Conservation (phyloP, 2,888 invertebrate species). For the Dysmachus trigonus region DNA sequence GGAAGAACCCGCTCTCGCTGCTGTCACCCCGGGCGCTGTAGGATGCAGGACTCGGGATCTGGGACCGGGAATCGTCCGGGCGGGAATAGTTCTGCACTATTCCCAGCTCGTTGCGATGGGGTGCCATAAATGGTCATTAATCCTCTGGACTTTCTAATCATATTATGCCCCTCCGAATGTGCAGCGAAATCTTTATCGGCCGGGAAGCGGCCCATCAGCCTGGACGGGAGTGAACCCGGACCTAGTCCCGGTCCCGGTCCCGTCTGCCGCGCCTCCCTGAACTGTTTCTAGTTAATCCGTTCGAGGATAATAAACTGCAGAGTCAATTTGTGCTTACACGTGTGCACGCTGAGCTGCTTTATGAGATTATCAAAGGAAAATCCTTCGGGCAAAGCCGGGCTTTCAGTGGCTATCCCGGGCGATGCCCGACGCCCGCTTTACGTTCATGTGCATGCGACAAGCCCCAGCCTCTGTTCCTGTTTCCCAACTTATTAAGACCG, state of each 20-base stretch:
- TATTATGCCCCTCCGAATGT: neutral
- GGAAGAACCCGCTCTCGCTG: neutral
- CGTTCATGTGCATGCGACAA: neutral
- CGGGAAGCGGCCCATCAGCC: neutral
- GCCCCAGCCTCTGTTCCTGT: neutral
- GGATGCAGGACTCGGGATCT: too few relatives aligned
- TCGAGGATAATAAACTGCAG: constrained; percentile 40
- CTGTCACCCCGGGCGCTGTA: neutral
- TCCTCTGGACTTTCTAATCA: constrained; percentile 19
- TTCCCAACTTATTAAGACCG: constrained; percentile 15
- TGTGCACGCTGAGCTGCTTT: constrained; percentile 16
- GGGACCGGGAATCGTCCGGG: neutral
- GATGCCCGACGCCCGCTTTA: too few relatives aligned
- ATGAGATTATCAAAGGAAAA: constrained; percentile 25
- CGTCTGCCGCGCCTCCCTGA: too few relatives aligned
- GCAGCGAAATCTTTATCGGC: constrained; percentile 3
- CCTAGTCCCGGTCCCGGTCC: neutral
- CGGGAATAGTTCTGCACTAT: neutral
- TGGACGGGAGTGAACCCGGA: neutral
- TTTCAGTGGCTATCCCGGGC: neutral
- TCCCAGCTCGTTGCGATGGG: neutral
- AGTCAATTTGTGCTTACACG: constrained; percentile 43
- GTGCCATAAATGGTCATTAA: constrained; percentile 4
- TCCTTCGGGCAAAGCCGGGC: neutral
- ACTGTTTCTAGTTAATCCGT: constrained; percentile 30